phyloP scores from a whole-genome alignment of 2,113 vertebrate species.

The Tragulus kanchil region DNA sequence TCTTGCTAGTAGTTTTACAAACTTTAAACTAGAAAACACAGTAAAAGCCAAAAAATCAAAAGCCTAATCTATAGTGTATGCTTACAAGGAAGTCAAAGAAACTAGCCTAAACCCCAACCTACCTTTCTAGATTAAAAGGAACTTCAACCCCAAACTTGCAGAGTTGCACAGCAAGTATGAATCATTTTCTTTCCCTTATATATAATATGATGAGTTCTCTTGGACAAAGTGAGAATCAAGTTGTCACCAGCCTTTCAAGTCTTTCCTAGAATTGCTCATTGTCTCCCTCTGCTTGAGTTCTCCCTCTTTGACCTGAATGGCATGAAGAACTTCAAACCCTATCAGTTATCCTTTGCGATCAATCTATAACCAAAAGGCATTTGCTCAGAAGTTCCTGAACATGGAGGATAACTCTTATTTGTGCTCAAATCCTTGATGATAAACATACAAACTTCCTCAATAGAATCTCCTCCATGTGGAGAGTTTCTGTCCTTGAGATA shows the following conservation, averaged over 20 bases:
- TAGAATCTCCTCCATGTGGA: neutral
- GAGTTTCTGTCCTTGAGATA: neutral
- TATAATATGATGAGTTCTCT: neutral
- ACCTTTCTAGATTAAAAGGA: slow-evolving; percentile 55
- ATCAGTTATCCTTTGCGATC: neutral
- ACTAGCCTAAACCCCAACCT: neutral
- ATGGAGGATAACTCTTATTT: neutral
- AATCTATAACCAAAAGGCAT: neutral
- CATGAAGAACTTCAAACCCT: neutral
- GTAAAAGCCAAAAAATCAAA: neutral
- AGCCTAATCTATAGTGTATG: neutral
- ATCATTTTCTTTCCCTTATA: neutral
- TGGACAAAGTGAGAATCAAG: neutral
- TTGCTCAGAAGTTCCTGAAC: neutral
- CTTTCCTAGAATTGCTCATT: neutral
- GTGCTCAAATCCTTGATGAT: neutral
- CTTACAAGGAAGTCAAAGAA: slow-evolving; percentile 37
- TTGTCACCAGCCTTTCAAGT: rapidly evolving
- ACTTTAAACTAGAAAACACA: slow-evolving; percentile 42
- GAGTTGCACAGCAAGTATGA: neutral
- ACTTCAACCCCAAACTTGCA: neutral
- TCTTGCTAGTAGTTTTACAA: neutral
- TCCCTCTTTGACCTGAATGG: neutral
- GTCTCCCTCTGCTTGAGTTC: neutral
- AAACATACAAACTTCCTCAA: neutral